phyloP scores from a whole-genome alignment of 1,140 invertebrate species.

The Caenorhabditis inopinata region DNA sequence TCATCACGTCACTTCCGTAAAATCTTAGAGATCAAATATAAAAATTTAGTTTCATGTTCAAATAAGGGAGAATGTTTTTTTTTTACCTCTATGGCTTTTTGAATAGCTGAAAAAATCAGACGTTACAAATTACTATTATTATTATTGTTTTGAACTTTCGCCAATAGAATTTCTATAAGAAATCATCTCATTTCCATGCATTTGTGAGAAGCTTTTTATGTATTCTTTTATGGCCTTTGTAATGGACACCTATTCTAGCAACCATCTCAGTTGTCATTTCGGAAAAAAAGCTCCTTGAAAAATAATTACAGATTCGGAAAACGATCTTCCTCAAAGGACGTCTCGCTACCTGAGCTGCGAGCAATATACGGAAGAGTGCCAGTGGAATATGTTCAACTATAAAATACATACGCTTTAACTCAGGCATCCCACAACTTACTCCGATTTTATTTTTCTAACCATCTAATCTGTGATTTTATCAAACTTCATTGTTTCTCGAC shows the following conservation, averaged over 20 bases:
- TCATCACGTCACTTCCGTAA: neutral
- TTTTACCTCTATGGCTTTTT: too few species aligned
- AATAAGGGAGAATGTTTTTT: too few species aligned
- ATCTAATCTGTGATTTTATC: conserved; percentile 1
- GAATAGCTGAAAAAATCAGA: too few species aligned
- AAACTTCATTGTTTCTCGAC: neutral
- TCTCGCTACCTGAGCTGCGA: neutral
- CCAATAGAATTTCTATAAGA: neutral
- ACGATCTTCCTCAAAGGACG: conserved; percentile 9
- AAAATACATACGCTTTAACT: neutral
- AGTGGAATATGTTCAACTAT: conserved; percentile 21
- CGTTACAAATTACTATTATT: too few species aligned
- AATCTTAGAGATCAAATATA: neutral
- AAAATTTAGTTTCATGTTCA: too few species aligned
- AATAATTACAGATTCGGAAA: conserved; percentile 50
- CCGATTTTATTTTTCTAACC: neutral
- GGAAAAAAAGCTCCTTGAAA: neutral
- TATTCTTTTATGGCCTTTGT: neutral
- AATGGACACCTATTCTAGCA: neutral
- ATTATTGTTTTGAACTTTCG: neutral
- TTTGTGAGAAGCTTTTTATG: neutral
- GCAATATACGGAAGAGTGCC: conserved; percentile 1
- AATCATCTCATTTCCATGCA: neutral
- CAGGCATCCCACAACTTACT: too few species aligned
- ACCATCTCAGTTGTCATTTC: neutral